Base-by-base conservation (phyloP, 2,888 invertebrate genomes). In the Brachyptera putata region DNA sequence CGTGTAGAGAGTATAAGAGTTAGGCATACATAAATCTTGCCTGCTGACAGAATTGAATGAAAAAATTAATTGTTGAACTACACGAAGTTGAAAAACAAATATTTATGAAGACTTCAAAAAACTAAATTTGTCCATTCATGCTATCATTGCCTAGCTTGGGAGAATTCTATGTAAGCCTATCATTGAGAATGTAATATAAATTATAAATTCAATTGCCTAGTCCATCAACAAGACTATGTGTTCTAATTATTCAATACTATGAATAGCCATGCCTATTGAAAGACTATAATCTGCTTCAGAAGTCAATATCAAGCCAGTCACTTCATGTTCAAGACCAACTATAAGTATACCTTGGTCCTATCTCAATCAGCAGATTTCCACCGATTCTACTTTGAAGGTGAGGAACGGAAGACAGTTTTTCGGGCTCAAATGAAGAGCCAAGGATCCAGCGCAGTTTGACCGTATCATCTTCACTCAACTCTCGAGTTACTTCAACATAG, bases 361-460 rank as follows among this genome's bases (percentile, higher is more conserved):
- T 89, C 81, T 95, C 95, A 68, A 95, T 81, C 4, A 93, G 66
- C 11, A 79, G 65, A 25, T 76, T 72, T 63, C 78, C 73, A 60
- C 75, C 73, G 36, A 71, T 69, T 46, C 71, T 69, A 25, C 75
- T 69, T 64, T 73, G 70, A 56, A 84, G 79, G 13, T 75, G 71
- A 34, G 83, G 79, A 64, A 77, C 74, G 68, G 79, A 77, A 50
- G 76, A 79, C 48, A 91, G 73, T 24, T 79, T 79, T 56, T 82
- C 74, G 0, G 82, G 80, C 62, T 83, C 76, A 49, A 89, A 82
- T 0, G 86, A 86, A 37, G 87, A 84, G 67, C 84, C 82, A 1
- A 95, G 76, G 5, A 95, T 79, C 94, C 94, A 95, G 70, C 83
- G 79, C 57, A 93, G 70, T 61, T 85, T 79, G 62, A 81, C 76